Base-by-base conservation (phyloP, 2,888 invertebrate genomes). In the Drosophila maculinotata region DNA sequence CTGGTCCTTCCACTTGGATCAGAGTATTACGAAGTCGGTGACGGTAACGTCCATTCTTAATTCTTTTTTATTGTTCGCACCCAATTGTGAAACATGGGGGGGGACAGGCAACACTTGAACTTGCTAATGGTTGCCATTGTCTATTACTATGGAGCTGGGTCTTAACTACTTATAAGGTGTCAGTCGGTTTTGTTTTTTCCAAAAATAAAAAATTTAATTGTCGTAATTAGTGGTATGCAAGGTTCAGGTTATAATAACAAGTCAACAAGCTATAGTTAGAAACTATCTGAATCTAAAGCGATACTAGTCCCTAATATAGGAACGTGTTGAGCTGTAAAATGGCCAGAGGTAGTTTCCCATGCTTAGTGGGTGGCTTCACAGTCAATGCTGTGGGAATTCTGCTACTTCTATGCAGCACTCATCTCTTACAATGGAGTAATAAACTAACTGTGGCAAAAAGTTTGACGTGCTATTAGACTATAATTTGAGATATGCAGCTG, bases 361-460 rank as follows among this genome's bases (percentile, higher is more conserved):
- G 65, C 80, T 70, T 65, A 44, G 87, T 86, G 87, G 84, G 84
- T 86, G 84, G 87, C 57, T 52, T 60, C 51, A 33, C 28, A 65
- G 49, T 56, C 31, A 51, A 67, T 58, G 44, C 58, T 68, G 76
- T 80, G 80, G 66, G 84, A 83, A 86, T 68, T 59, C 53, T 62
- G 28, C 35, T 31, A 42, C 15, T n/a, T 17, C 64, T 45, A 48
- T 59, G 42, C 12, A 39, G 7, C 30, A 25, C 7, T 52, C 26
- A 10, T 20, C 12, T 35, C 28, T 59, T 54, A 79, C 82, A 78
- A 78, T 78, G 75, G 66, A 47, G 56, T 64, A 67, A 82, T 79
- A 70, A 78, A 59, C 51, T 36, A 58, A 70, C 47, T 51, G 66
- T 62, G 63, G 54, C 66, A 69, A 60, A 58, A 66, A 77, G 42